These are phyloP conservation scores for Caenorhabditis doughertyi DNA, from an alignment of 2,888 invertebrate species.

Conservation along the genomic window DNA sequence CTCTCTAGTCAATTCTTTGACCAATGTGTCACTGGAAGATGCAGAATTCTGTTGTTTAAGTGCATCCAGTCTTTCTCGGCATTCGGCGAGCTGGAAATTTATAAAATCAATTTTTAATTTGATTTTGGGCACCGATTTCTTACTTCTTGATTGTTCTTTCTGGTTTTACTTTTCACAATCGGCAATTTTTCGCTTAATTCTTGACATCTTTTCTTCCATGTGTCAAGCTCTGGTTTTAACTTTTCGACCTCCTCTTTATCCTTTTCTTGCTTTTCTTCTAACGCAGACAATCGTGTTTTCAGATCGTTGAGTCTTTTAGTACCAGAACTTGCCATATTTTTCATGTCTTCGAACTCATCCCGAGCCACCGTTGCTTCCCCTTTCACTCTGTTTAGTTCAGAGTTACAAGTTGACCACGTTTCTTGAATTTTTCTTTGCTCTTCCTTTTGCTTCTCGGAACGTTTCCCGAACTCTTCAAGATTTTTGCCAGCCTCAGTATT, in stretches of 20 bases:
- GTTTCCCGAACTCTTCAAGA: slow-evolving; percentile 38
- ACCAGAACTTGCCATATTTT: slow-evolving; percentile 43
- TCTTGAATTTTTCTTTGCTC: slow-evolving; percentile 39
- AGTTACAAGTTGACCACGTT: slow-evolving; percentile 50
- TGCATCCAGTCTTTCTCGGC: neutral
- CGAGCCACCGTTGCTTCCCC: slow-evolving; percentile 35
- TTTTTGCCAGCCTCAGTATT: slow-evolving; percentile 52
- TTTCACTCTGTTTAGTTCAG: slow-evolving; percentile 53
- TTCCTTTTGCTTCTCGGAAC: slow-evolving; percentile 20
- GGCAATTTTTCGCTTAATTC: neutral
- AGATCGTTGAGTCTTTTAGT: slow-evolving; percentile 73
- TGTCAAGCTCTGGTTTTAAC: neutral
- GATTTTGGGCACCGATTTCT: too few relatives aligned
- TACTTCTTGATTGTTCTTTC: neutral
- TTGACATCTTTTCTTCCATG: neutral
- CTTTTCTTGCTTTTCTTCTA: slow-evolving; percentile 74
- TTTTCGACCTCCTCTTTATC: slow-evolving; percentile 27
- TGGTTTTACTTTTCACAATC: neutral
- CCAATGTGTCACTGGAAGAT: neutral
- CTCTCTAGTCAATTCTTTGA: slow-evolving; percentile 15
- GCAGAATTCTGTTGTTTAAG: slow-evolving; percentile 5
- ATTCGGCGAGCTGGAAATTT: neutral
- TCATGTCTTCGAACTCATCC: slow-evolving; percentile 86
- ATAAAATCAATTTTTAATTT: neutral
- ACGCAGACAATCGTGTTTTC: slow-evolving; percentile 79